Evolutionary conservation across 2,113 vertebrate species (phyloP), one percentile per base, ranked within the genome.

Genomic region (Xiphorhynchus elegans): DNA sequence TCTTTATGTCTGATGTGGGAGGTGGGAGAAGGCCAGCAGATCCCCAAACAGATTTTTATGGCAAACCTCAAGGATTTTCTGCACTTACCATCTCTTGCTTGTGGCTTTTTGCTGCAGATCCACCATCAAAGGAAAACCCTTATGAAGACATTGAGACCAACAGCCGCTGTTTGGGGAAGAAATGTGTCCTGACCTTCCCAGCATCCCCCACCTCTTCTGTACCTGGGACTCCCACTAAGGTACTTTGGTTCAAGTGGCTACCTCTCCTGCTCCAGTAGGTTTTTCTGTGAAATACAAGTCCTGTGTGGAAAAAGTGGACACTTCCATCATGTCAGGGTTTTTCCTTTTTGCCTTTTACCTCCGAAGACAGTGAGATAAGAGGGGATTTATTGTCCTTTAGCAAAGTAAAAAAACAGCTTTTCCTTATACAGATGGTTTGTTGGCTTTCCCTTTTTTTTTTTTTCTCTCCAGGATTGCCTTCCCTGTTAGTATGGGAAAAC

Each of bases 61-160:
- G 69, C 63, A 88, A 91, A 90, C 76, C 70, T 91, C 94, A 64
- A 88, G 12, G 33, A 53, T 79, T 78, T 91, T 88, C 50, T 94
- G 44, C 37, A 9, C 66, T 90, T 81, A 94, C 39, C 73, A 1
- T 79, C 33, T 44, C 25, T 72, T 95, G 75, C 67, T 72, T 97
- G 63, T 97, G 95, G 66, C 50, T 91, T 95, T 89, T 87, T 93
- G 76, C 82, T 94, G 25, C 97, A 99, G 99, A 99, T 96, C 98
- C 98, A 14, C 99, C 99, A 39, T 97, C 97, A 28, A 99, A 99
- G 98, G 99, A 99, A 94, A 99, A 99, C 91, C 99, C 99, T 31
- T 99, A 99, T 8, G 99, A 99, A 97, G 99, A 99, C 70, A 99
- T 99, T 11, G 99, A 99, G 96, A 96, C 99, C 86, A 99, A 99